A percentile compares a stretch with the other conserved stretches of the same genome.
Conservation (phyloP, 2,113 vertebrate species). For the Larimichthys polyactis region DNA sequence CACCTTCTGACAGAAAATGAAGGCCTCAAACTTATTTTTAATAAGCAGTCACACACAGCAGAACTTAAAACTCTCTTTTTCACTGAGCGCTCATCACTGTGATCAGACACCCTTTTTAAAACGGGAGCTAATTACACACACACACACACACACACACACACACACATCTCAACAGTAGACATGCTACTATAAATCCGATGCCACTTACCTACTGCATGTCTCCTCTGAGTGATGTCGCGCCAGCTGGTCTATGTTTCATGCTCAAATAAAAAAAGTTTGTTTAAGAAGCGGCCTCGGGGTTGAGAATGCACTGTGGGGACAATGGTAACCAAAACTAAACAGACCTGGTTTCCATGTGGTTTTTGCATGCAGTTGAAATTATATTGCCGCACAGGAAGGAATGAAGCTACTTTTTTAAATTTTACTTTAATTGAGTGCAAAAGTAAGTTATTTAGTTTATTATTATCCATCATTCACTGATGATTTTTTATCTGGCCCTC, state of each 20-base stretch:
- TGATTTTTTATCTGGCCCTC: too few relatives aligned
- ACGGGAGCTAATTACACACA: slow-evolving; percentile 47
- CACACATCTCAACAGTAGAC: slow-evolving; percentile 23
- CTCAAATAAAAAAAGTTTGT: slow-evolving; percentile 13
- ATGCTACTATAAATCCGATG: slow-evolving; percentile 36
- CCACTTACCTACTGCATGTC: not conserved
- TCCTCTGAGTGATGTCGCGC: slow-evolving; percentile 34
- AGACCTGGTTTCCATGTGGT: slow-evolving; percentile 24
- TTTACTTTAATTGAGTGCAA: not conserved
- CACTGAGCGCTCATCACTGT: slow-evolving; percentile 42
- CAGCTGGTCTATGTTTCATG: slow-evolving; percentile 41
- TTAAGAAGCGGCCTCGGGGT: slow-evolving; percentile 31
- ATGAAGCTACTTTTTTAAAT: not conserved
- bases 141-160: slow-evolving; percentile 32
- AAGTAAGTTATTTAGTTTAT: not conserved
- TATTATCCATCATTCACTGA: too few relatives aligned
- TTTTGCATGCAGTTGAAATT: slow-evolving; percentile 19
- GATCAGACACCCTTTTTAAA: slow-evolving; percentile 57
- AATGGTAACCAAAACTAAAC: slow-evolving; percentile 24
- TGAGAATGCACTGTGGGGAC: not conserved
- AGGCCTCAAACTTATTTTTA: slow-evolving; percentile 42
- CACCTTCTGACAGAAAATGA: slow-evolving; percentile 21
- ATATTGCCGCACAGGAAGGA: not conserved
- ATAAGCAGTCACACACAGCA: slow-evolving; percentile 48
- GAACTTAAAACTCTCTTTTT: slow-evolving; percentile 9